Evolutionary conservation across 2,113 vertebrate species (phyloP), one percentile per base, ranked within the genome.

Genomic region (Sialia sialis): DNA sequence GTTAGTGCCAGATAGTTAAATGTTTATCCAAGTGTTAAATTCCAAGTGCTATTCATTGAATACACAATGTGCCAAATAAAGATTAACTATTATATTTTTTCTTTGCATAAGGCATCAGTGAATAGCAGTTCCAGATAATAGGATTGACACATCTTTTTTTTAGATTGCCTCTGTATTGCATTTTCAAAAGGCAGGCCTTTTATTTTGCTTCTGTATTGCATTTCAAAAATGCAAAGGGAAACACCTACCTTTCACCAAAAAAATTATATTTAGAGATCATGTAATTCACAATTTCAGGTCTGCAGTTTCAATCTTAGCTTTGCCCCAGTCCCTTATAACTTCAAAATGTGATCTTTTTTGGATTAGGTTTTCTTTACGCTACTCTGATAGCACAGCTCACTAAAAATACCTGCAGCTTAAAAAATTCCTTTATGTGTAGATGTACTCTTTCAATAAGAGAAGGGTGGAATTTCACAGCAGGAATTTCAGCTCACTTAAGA

Each of bases 1-100:
- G 82, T 92, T 94, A 91, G 54, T 89, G 67, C 84, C 87, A 93
- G 82, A 82, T 78, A 94, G 89, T 94, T 93, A 94, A 92, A 84
- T 95, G 75, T 94, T 95, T 94, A 93, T 94, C 64, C 89, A 82
- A 88, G 68, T 93, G 76, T 84, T 95, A 95, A 93, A 94, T 95
- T 95, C 32, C 66, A 87, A 79, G n/a, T 84, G 62, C 64, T 94
- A 80, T 92, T 95, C 73, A 70, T 63, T 91, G 78, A 87, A 95
- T 94, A 94, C 66, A 92, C 72, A 94, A 36, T 78, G 51, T 87
- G 76, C 74, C 87, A 89, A 91, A 93, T 94, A 92, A 93, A 80
- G 90, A 89, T 92, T 79, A 94, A 83, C 55, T 59, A 38, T 87
- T 87, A 39, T 23, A 49, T 62, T 32, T 83, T 89, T 94, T 62